Percentiles rank a stretch among this genome's conserved stretches.
phyloP scores from a whole-genome alignment of 1,140 invertebrate species.

The Apis florea region DNA sequence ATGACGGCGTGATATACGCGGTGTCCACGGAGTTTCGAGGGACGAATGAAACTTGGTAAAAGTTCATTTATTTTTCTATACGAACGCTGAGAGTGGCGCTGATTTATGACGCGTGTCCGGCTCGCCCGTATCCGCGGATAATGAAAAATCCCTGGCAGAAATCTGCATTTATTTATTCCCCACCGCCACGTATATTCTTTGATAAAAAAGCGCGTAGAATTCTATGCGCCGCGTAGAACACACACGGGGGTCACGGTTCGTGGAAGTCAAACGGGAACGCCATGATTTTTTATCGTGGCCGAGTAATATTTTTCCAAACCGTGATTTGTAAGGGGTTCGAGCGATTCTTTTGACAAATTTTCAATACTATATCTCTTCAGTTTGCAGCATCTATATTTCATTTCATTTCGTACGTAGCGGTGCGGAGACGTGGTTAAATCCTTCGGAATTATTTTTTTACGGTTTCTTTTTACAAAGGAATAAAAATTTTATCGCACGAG shows the following conservation, averaged over 20 bases:
- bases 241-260: background rate
- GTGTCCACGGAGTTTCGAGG: conserved; percentile 33
- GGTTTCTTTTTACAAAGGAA: too few relatives aligned
- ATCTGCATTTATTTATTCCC: conserved; percentile 25
- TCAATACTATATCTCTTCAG: background rate
- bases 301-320: background rate
- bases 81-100: background rate
- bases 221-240: background rate
- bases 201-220: conserved; percentile 15
- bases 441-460: background rate
- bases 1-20: conserved; percentile 49
- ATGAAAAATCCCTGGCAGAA: conserved; percentile 40
- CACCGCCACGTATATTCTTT: background rate
- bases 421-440: background rate
- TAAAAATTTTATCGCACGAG: too few relatives aligned
- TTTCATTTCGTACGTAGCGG: too few relatives aligned
- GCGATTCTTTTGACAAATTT: conserved; percentile 1
- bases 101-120: conserved; percentile 52
- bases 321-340: conserved; percentile 1
- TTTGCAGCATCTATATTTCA: background rate
- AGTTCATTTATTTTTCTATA: conserved; percentile 44
- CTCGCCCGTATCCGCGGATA: conserved; percentile 28
- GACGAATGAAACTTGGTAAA: conserved; percentile 36
- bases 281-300: background rate
- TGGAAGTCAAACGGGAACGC: background rate